phyloP scores from a whole-genome alignment of 2,888 invertebrate genomes.

The Drosophila paucipuncta region DNA sequence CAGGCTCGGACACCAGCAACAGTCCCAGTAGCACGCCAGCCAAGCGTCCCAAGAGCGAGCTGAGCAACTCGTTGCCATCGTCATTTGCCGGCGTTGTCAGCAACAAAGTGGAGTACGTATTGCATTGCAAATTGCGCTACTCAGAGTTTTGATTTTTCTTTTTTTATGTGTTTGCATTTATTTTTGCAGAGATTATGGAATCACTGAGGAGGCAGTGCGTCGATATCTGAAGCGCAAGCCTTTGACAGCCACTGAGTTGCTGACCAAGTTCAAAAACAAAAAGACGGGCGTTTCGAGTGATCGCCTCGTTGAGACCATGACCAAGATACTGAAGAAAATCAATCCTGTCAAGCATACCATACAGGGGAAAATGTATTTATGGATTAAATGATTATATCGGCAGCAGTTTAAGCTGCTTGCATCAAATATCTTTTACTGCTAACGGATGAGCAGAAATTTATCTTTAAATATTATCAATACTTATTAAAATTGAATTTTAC shows the following conservation, averaged over 20 bases:
- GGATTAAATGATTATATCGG: conserved; percentile 87
- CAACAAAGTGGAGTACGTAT: conserved; percentile 84
- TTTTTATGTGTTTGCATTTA: not conserved
- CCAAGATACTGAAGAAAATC: conserved; percentile 96
- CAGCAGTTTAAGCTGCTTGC: not conserved
- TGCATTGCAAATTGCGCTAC: not conserved
- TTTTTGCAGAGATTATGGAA: conserved; percentile 91
- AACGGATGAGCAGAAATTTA: conserved; percentile 3
- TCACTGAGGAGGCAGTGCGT: conserved; percentile 97
- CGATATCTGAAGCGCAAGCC: conserved; percentile 98
- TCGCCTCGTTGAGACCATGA: conserved; percentile 96
- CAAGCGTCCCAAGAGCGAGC: conserved; percentile 82
- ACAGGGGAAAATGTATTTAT: conserved; percentile 97
- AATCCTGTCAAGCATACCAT: conserved; percentile 96
- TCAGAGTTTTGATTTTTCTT: not conserved
- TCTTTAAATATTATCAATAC: conserved; percentile 4
- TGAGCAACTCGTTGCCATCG: conserved; percentile 81
- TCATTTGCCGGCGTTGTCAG: conserved; percentile 84
- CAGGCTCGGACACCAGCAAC: conserved; percentile 84
- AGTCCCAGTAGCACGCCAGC: conserved; percentile 84
- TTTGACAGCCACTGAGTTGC: conserved; percentile 97
- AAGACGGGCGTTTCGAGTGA: conserved; percentile 96
- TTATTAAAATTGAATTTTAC: conserved; percentile 29
- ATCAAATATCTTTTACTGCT: not conserved
- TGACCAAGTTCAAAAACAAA: conserved; percentile 98